Evolutionary conservation across 2,797 vertebrate genomes (phyloP).

Genomic region (Artibeus jamaicensis): DNA sequence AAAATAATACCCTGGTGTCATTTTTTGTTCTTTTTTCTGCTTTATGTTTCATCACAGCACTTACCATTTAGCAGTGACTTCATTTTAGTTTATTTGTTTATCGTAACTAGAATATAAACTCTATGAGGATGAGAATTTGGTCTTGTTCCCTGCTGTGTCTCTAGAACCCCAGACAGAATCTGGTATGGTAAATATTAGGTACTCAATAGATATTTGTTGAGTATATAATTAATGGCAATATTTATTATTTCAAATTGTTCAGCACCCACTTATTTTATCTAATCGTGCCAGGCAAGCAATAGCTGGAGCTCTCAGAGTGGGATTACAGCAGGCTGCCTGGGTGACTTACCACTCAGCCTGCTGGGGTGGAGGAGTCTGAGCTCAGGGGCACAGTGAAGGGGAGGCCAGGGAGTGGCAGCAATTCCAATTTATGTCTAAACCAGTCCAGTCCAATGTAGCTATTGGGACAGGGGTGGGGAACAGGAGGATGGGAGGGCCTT

Average conservation of each 20-base stretch:
- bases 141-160: background rate
- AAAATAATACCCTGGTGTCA: background rate
- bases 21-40: background rate
- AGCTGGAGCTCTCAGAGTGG: background rate
- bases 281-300: background rate
- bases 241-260: slow-evolving; percentile 1
- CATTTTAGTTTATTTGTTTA: background rate
- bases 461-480: background rate
- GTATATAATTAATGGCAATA: slow-evolving; percentile 7
- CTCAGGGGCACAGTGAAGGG: background rate
- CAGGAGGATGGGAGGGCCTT: too few species aligned
- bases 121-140: background rate
- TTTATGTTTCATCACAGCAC: background rate
- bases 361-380: background rate
- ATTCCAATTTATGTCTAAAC: background rate
- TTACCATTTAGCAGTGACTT: background rate
- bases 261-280: background rate
- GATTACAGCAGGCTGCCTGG: background rate
- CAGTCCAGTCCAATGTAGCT: background rate
- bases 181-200: background rate
- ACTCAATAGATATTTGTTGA: background rate
- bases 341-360: background rate
- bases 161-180: background rate
- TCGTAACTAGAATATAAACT: background rate
- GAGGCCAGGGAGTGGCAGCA: background rate